Evolutionary conservation across 2,113 vertebrate genomes (phyloP), one percentile per base, ranked within the genome.

Genomic region (Sakesphorus luctuosus): DNA sequence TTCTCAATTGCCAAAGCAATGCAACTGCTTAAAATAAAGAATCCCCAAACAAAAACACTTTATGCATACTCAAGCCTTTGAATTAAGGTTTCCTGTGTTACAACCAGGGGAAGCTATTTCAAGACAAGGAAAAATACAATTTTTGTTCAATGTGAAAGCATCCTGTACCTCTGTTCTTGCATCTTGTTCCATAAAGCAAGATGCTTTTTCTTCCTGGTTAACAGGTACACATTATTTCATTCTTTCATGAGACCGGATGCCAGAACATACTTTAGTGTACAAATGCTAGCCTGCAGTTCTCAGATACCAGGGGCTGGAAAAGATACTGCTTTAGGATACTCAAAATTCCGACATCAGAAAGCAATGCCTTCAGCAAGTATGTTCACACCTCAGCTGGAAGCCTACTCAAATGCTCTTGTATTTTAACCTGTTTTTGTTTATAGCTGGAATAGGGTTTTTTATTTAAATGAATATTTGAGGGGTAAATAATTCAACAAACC

Each of bases 401-500:
- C 20, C 23, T 33, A 58, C 93, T 89, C 19, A 90, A 50, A 40
- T 21, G 14, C 12, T 90, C 24, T 65, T 26, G 31, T 16, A 53
- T 79, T 90, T 92, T 67, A 75, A 21, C 84, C 28, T 29, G 38
- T 43, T 46, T 59, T 81, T 50, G n/a, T 61, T 92, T 36, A 63
- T 5, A 90, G 38, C 7, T 93, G 62, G 17, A 94, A 82, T 29
- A 87, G 13, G 1, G 29, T 72, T 89, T 65, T 76, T 81, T 85
- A 55, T 63, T 33, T 58, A 66, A 81, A 74, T 3, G 33, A 62
- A 8, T 36, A 75, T 46, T 66, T 85, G 44, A 93, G 20, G 17
- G 5, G 16, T 44, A 84, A 90, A 84, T 59, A 94, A 89, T 82
- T 87, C 29, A 87, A 94, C 98, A 98, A 97, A 99, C 99, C 99